phyloP scores from a whole-genome alignment of 2,113 vertebrate species.

The Rhinopomastus cyanomelas region DNA sequence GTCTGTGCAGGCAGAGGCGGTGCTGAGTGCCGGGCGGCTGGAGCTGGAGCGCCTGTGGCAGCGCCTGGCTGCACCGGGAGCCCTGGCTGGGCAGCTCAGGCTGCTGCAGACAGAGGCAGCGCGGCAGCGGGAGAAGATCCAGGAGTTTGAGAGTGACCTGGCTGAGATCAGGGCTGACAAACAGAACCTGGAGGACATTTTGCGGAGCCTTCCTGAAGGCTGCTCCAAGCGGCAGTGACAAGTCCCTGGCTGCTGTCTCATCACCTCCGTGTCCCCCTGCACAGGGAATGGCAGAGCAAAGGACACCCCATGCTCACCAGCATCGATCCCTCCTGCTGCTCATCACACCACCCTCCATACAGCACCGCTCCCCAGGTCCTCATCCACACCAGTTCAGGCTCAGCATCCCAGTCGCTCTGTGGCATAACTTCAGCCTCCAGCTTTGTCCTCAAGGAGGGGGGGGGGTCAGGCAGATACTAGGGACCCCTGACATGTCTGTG shows the following conservation, averaged over 20 bases:
- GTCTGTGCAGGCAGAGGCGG: neutral
- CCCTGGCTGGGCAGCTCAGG: constrained; percentile 79
- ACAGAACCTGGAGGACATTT: constrained; percentile 86
- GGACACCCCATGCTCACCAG: neutral
- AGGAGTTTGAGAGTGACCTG: constrained; percentile 78
- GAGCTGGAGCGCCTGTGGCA: constrained; percentile 76
- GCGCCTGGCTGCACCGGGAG: constrained; percentile 66
- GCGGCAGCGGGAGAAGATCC: constrained; percentile 78
- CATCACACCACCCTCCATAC: neutral
- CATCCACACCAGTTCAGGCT: neutral
- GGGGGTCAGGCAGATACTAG: neutral
- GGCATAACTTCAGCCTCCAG: neutral
- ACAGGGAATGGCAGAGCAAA: neutral
- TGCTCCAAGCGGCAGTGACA: constrained; percentile 73
- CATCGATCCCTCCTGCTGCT: neutral
- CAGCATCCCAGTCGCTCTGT: accelerated
- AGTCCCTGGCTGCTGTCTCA: neutral
- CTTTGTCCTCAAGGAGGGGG: neutral
- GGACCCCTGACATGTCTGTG: neutral
- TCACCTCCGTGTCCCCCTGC: neutral
- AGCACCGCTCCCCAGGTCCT: neutral
- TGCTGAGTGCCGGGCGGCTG: constrained; percentile 75
- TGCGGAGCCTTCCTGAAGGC: constrained; percentile 79
- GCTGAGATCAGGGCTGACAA: constrained; percentile 84
- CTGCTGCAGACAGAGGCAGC: constrained; percentile 76